phyloP scores from a whole-genome alignment of 2,113 vertebrate species.

The Zootoca vivipara region DNA sequence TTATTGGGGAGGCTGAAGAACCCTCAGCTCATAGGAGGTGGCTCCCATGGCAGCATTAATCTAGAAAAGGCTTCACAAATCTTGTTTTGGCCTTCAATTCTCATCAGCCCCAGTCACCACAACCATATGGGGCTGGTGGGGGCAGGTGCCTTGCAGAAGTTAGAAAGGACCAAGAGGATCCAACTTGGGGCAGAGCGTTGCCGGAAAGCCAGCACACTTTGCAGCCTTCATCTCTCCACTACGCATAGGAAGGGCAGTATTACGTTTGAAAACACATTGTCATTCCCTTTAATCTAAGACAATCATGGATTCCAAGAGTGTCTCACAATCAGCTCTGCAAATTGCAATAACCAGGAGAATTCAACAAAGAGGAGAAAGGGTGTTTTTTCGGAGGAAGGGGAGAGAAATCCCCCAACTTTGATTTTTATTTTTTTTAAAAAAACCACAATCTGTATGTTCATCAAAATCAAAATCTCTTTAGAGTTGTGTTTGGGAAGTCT shows the following conservation, averaged over 20 bases:
- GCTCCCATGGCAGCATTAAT: too few relatives aligned
- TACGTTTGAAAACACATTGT: too few relatives aligned
- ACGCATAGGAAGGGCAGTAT: not conserved
- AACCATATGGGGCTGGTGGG: too few relatives aligned
- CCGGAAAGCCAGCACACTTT: not conserved
- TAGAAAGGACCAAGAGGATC: not conserved
- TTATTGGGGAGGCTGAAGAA: too few relatives aligned
- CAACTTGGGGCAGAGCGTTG: not conserved
- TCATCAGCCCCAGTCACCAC: too few relatives aligned
- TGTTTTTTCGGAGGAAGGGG: too few relatives aligned
- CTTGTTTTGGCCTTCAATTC: too few relatives aligned
- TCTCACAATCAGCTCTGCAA: slow-evolving; percentile 36
- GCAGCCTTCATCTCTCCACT: not conserved
- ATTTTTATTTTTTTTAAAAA: not conserved
- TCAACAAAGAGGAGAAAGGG: not conserved
- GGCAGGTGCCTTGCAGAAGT: not conserved
- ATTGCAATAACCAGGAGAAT: not conserved
- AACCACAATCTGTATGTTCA: slow-evolving; percentile 44
- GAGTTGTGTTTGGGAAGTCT: slow-evolving; percentile 52
- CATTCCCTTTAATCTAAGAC: slow-evolving; percentile 1
- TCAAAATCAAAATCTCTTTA: slow-evolving; percentile 52
- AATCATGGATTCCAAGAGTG: slow-evolving; percentile 14
- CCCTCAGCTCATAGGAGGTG: too few relatives aligned
- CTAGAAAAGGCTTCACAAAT: too few relatives aligned
- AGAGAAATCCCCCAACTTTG: too few relatives aligned